phyloP scores from a whole-genome alignment of 2,888 invertebrate genomes.

The Microchrysa polita region DNA sequence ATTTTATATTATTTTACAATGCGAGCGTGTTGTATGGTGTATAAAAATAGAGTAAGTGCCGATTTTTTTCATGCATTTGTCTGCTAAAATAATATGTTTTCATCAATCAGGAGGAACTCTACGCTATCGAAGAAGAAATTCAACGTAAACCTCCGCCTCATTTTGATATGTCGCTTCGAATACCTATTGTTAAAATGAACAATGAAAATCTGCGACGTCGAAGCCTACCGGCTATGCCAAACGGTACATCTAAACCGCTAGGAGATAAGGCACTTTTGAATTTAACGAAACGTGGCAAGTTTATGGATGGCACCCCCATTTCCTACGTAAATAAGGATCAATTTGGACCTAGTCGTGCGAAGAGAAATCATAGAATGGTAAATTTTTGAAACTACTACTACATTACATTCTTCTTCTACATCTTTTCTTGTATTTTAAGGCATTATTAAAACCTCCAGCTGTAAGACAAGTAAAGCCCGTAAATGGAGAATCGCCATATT shows the following conservation, averaged over 20 bases:
- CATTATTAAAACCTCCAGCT: background rate
- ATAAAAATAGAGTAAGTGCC: slow-evolving; percentile 59
- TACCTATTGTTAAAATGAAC: slow-evolving; percentile 49
- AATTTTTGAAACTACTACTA: too few relatives aligned
- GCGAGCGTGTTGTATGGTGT: slow-evolving; percentile 67
- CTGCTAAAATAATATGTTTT: too few relatives aligned
- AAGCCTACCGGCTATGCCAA: slow-evolving; percentile 12
- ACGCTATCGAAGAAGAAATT: slow-evolving; percentile 61
- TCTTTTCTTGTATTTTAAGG: background rate
- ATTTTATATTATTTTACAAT: slow-evolving; percentile 80
- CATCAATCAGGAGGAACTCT: slow-evolving; percentile 57
- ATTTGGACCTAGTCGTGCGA: background rate
- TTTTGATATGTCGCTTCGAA: slow-evolving; percentile 57
- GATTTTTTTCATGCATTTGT: too few relatives aligned
- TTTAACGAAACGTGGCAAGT: background rate
- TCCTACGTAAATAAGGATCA: background rate
- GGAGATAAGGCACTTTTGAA: slow-evolving; percentile 5
- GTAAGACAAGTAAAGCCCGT: slow-evolving; percentile 25
- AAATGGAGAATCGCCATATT: background rate
- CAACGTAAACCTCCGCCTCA: slow-evolving; percentile 58
- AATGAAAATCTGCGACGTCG: slow-evolving; percentile 20
- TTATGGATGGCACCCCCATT: background rate
- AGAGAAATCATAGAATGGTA: background rate
- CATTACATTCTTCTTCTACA: too few relatives aligned
- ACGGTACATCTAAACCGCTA: background rate